A percentile compares a stretch with the other conserved stretches of the same genome.
Conservation (phyloP, 1,140 invertebrate species). For the Achroia grisella region DNA sequence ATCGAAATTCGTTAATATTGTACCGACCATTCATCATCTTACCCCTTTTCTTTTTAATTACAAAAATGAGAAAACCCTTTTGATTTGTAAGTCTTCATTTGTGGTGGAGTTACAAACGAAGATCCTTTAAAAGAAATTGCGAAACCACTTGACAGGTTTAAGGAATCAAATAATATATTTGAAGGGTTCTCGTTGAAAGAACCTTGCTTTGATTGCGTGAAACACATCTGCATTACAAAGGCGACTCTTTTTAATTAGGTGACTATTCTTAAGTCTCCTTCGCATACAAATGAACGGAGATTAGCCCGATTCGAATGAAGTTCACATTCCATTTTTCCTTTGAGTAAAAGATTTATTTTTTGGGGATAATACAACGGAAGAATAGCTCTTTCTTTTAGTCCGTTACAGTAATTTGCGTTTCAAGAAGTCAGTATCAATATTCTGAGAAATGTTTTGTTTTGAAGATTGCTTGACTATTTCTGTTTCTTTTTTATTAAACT, state of each 20-base stretch:
- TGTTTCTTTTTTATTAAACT: too few species aligned
- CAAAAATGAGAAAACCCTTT: constrained; percentile 1
- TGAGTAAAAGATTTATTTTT: constrained; percentile 18
- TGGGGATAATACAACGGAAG: constrained; percentile 12
- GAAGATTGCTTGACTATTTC: too few species aligned
- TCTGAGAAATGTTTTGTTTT: too few species aligned
- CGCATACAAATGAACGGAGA: constrained; percentile 47
- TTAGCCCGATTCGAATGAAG: constrained; percentile 20
- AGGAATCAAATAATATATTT: constrained; percentile 16
- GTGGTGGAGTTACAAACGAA: not conserved
- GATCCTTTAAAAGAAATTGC: constrained; percentile 12
- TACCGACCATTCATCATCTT: not conserved
- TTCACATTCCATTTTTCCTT: constrained; percentile 32
- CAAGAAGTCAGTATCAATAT: too few species aligned
- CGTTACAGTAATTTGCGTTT: not conserved
- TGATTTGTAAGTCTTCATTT: constrained; percentile 14
- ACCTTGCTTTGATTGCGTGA: constrained; percentile 17
- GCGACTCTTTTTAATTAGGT: constrained; percentile 44
- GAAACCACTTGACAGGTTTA: constrained; percentile 4
- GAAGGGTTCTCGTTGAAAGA: constrained; percentile 16
- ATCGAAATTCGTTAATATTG: not conserved
- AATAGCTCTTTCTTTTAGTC: constrained; percentile 12
- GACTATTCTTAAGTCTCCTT: constrained; percentile 32
- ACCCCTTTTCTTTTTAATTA: too few species aligned
- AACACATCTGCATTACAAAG: constrained; percentile 46